Conservation (phyloP, 1,140 invertebrate species). For the Drosophila lacteicornis region DNA sequence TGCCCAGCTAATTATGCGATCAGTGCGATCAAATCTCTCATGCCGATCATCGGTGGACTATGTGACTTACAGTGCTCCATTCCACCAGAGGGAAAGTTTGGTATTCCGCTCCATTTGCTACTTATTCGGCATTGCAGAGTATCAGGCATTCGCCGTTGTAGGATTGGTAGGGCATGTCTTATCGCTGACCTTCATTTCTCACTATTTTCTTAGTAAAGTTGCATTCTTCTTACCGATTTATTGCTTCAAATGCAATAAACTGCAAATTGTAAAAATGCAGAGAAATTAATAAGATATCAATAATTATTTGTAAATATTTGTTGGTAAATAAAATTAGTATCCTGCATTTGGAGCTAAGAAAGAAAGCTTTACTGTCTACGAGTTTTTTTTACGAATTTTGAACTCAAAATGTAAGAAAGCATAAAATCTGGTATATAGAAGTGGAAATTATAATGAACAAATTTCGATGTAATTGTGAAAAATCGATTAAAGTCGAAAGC, state of each 20-base stretch:
- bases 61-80: slow-evolving; percentile 34
- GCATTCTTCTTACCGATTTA: not conserved
- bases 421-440: not conserved
- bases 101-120: slow-evolving; percentile 8
- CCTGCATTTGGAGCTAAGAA: not conserved
- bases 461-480: not conserved
- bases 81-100: slow-evolving; percentile 7
- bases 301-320: not conserved
- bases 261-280: not conserved
- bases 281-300: not conserved
- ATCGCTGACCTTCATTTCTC: slow-evolving; percentile 3
- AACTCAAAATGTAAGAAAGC: not conserved
- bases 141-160: not conserved
- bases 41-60: slow-evolving; percentile 14
- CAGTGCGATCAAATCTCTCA: slow-evolving; percentile 43
- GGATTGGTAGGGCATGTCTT: not conserved
- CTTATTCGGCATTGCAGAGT: not conserved
- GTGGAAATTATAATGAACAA: not conserved
- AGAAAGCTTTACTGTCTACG: not conserved
- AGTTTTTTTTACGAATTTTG: not conserved
- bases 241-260: not conserved
- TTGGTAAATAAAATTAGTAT: too few relatives aligned
- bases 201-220: slow-evolving; percentile 3
- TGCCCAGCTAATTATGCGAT: slow-evolving; percentile 60
- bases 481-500: not conserved